These are phyloP conservation scores for Upupa epops DNA, from an alignment of 2,113 vertebrate genomes.

Conservation along the genomic window DNA sequence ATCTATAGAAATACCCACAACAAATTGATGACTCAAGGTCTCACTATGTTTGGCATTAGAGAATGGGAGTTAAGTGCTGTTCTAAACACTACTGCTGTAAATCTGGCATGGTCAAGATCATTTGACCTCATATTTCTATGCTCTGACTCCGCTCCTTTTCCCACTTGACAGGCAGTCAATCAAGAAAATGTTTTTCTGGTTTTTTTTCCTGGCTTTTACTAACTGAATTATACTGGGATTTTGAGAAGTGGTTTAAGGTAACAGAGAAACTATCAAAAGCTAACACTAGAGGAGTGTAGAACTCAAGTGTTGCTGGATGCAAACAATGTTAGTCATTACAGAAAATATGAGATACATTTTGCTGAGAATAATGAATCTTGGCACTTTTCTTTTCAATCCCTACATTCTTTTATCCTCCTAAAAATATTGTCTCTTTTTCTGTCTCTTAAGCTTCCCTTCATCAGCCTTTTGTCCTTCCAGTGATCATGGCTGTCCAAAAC, in stretches of 20 bases:
- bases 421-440: not conserved
- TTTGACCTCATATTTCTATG: constrained; percentile 7
- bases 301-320: not conserved
- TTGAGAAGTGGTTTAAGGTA: not conserved
- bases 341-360: not conserved
- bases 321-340: not conserved
- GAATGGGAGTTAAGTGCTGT: not conserved
- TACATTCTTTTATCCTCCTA: not conserved
- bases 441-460: not conserved
- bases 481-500: constrained; percentile 10
- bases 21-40: not conserved
- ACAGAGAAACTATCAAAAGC: not conserved
- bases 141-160: not conserved
- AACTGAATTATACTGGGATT: not conserved
- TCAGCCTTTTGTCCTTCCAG: constrained; percentile 32
- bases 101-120: not conserved
- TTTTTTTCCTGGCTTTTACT: not conserved
- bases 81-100: not conserved
- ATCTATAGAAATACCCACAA: not conserved
- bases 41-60: not conserved
- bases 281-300: not conserved
- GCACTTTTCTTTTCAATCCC: not conserved
- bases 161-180: not conserved
- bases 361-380: not conserved
- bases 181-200: not conserved